Percentiles rank a stretch among this genome's conserved stretches.
Evolutionary conservation across 53 echinoderm and acorn worm genomes (phyloP).

Genomic region (Holothuria scabra): DNA sequence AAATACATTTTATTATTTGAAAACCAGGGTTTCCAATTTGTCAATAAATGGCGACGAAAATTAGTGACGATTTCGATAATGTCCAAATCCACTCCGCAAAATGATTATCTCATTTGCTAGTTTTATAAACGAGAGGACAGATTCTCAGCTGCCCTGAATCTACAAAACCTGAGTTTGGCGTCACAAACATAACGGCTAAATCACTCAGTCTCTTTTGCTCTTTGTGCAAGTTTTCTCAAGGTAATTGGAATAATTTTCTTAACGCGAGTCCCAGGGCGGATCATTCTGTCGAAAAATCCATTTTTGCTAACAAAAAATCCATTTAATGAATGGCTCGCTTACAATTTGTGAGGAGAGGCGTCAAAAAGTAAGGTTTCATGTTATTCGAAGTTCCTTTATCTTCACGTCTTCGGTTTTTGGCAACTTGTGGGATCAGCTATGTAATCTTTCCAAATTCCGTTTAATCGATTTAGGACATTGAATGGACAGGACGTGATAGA

Average conservation of each 20-base stretch:
- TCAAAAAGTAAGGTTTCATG: too few relatives aligned
- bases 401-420: neutral
- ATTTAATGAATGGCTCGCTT: constrained; percentile 23
- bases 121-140: too few relatives aligned
- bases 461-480: constrained; percentile 38
- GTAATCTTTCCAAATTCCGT: neutral
- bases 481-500: constrained; percentile 23
- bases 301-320: constrained; percentile 42
- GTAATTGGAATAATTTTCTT: constrained; percentile 28
- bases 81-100: too few relatives aligned
- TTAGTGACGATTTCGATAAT: too few relatives aligned
- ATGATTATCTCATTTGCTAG: too few relatives aligned
- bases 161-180: too few relatives aligned
- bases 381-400: neutral
- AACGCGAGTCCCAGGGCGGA: constrained; percentile 26
- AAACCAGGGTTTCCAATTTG: too few relatives aligned
- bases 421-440: constrained; percentile 4
- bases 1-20: too few relatives aligned
- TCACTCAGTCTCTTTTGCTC: neutral
- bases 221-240: neutral
- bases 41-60: too few relatives aligned
- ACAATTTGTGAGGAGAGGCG: constrained; percentile 12
- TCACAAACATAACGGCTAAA: neutral
- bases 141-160: too few relatives aligned
- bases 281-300: constrained; percentile 25